Evolutionary conservation across 2,888 invertebrate species (phyloP).

Genomic region (Cephonodes hylas): DNA sequence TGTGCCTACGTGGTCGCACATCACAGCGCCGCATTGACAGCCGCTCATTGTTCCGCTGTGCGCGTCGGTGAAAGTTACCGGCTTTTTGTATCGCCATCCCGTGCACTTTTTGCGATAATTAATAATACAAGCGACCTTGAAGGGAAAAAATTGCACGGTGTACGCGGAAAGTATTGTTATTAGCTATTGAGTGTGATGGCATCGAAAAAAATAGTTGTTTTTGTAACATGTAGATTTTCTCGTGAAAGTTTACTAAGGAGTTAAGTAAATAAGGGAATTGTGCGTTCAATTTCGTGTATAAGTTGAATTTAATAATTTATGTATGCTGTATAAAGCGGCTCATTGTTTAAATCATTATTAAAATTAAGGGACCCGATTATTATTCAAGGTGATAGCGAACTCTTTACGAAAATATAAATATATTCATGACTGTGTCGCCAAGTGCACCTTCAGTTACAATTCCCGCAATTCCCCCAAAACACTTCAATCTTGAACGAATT

Average conservation of each 20-base stretch:
- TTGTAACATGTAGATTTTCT: no score
- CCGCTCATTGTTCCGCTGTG: not conserved
- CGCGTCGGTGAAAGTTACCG: not conserved
- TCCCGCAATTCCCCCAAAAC: no score
- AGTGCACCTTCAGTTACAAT: no score
- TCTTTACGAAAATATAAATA: not conserved
- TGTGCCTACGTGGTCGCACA: not conserved
- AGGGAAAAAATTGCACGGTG: not conserved
- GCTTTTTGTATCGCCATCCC: not conserved
- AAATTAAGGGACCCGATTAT: not conserved
- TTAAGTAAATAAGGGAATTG: no score
- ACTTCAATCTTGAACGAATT: no score
- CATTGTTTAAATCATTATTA: not conserved
- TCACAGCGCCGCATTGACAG: slow-evolving; percentile 5
- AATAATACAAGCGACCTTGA: not conserved
- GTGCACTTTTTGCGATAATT: not conserved
- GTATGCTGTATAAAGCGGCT: not conserved
- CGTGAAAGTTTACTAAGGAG: no score
- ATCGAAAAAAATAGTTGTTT: no score
- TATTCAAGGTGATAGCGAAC: not conserved
- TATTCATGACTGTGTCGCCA: no score
- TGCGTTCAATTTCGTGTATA: no score
- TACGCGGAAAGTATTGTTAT: not conserved
- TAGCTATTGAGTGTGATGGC: no score
- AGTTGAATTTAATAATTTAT: not conserved